These are phyloP conservation scores for Pica pica DNA, from an alignment of 2,113 vertebrate genomes.

Conservation along the genomic window DNA sequence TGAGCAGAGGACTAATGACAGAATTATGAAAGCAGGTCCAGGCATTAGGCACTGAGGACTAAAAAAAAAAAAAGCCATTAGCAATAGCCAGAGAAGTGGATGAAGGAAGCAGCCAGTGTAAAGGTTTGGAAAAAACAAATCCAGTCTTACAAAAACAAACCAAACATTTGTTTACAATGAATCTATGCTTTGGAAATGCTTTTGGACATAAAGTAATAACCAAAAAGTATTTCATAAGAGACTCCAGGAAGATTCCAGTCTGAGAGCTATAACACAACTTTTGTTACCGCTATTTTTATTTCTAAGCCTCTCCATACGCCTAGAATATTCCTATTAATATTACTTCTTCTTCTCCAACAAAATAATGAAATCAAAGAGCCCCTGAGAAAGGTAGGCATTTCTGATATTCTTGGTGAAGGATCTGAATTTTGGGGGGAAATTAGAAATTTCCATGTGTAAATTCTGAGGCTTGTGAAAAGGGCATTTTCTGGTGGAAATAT, in stretches of 20 bases:
- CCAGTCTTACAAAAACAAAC: neutral
- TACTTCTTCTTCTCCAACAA: neutral
- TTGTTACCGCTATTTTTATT: neutral
- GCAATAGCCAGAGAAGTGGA: neutral
- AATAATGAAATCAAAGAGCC: neutral
- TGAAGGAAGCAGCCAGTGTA: neutral
- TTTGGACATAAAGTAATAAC: neutral
- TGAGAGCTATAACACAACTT: neutral
- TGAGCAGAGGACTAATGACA: neutral
- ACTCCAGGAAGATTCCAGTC: neutral
- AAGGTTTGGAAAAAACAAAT: neutral
- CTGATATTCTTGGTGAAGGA: neutral
- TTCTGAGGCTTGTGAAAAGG: neutral
- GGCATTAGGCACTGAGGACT: neutral
- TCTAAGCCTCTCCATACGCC: neutral
- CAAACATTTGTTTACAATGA: neutral
- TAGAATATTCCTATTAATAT: neutral
- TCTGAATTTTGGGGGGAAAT: neutral
- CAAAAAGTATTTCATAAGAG: neutral
- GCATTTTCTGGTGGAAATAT: neutral
- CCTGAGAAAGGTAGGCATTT: neutral
- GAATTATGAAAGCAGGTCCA: neutral
- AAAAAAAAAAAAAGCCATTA: neutral
- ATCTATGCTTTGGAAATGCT: neutral
- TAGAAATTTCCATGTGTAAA: neutral